Evolutionary conservation across 2,797 vertebrate genomes (phyloP).

Genomic region (Onychomys leucogaster): DNA sequence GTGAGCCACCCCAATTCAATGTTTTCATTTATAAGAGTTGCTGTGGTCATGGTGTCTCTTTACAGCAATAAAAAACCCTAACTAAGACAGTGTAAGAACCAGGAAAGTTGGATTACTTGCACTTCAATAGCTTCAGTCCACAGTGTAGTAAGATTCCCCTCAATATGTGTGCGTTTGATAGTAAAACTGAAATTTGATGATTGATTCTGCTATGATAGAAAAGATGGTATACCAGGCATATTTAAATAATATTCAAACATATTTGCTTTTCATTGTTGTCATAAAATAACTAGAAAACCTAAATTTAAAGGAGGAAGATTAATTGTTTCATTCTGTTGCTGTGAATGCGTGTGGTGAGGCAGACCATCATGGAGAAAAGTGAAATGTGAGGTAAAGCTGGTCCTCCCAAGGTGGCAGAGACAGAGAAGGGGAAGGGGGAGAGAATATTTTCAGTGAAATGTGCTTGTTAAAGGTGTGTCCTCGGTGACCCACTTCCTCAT

Average conservation of each 20-base stretch:
- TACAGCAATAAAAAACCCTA: neutral
- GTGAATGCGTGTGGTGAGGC: neutral
- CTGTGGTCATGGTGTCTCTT: neutral
- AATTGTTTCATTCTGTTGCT: neutral
- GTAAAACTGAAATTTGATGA: neutral
- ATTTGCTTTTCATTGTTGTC: neutral
- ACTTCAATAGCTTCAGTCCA: neutral
- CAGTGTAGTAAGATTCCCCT: neutral
- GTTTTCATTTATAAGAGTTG: neutral
- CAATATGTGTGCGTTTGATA: neutral
- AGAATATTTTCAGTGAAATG: neutral
- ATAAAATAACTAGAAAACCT: neutral
- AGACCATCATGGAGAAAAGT: neutral
- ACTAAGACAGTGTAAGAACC: neutral
- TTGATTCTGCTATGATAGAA: neutral
- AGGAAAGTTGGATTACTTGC: neutral
- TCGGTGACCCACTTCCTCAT: neutral
- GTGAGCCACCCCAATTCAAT: too few species aligned
- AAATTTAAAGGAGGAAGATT: neutral
- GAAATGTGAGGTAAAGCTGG: neutral
- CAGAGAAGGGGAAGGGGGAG: neutral
- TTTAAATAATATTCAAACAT: slow-evolving; percentile 15
- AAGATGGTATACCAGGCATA: neutral
- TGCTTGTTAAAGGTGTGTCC: neutral
- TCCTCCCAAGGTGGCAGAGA: neutral